Conservation (phyloP, 1,140 invertebrate genomes). For the Drosophila fuyamai region DNA sequence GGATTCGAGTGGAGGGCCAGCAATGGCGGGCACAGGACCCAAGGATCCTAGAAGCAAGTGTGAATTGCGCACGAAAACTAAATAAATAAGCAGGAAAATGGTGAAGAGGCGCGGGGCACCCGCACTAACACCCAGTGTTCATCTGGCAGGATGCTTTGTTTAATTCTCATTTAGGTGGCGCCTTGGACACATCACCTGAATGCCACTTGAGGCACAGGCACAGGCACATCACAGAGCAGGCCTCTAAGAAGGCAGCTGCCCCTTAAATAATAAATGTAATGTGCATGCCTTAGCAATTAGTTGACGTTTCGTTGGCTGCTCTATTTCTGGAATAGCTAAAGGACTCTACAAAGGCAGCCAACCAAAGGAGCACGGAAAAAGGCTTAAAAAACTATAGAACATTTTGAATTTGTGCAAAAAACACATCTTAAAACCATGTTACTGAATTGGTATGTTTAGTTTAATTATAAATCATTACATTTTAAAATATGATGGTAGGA, state of each 20-base stretch:
- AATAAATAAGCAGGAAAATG: slow-evolving; percentile 57
- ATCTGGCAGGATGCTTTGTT: slow-evolving; percentile 62
- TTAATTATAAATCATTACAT: no score
- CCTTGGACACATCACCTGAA: slow-evolving; percentile 36
- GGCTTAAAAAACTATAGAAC: background rate
- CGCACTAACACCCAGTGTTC: background rate
- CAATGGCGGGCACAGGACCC: slow-evolving; percentile 34
- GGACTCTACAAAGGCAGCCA: slow-evolving; percentile 6
- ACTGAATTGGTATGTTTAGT: no score
- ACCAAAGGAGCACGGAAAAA: background rate
- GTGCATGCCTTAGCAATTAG: slow-evolving; percentile 62
- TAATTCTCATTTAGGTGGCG: slow-evolving; percentile 74
- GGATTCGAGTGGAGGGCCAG: slow-evolving; percentile 5
- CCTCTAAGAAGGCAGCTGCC: slow-evolving; percentile 30
- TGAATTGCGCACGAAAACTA: slow-evolving; percentile 56
- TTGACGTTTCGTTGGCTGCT: slow-evolving; percentile 36
- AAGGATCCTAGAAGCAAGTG: slow-evolving; percentile 49
- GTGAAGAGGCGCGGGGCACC: background rate
- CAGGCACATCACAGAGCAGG: slow-evolving; percentile 23
- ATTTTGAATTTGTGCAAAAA: no score
- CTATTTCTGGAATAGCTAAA: slow-evolving; percentile 40
- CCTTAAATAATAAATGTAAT: slow-evolving; percentile 64
- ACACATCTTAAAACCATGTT: no score
- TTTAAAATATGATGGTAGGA: no score
- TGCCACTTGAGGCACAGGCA: slow-evolving; percentile 36